A percentile compares a stretch with the other conserved stretches of the same genome.
Conservation (phyloP, 1,140 invertebrate species). For the Dryas iulia region DNA sequence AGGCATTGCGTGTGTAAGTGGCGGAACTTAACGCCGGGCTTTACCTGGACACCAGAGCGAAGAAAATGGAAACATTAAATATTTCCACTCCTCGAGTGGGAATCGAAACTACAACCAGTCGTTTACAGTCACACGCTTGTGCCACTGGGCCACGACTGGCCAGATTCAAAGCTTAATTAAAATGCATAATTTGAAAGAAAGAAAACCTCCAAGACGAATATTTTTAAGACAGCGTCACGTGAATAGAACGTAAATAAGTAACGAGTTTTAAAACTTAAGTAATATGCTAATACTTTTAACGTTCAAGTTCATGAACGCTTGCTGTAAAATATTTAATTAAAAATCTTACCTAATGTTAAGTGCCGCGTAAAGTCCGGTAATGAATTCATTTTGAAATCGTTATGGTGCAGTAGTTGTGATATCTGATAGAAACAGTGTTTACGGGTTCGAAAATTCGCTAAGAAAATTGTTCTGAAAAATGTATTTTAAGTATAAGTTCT, state of each 20-base stretch:
- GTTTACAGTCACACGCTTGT: not conserved
- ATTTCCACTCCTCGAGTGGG: not conserved
- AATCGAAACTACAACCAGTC: not conserved
- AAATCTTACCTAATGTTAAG: not conserved
- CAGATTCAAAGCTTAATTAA: not conserved
- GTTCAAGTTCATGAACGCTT: not conserved
- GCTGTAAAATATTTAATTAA: conserved; percentile 1
- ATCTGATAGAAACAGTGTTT: too few species aligned
- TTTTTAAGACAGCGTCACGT: not conserved
- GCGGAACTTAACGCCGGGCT: not conserved
- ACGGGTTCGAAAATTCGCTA: too few species aligned
- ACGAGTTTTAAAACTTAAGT: not conserved
- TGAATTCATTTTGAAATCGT: not conserved
- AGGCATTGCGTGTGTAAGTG: not conserved
- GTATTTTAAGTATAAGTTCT: too few species aligned
- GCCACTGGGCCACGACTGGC: not conserved
- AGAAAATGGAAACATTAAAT: not conserved
- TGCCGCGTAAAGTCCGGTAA: not conserved
- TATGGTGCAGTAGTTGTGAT: too few species aligned
- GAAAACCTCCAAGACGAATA: not conserved
- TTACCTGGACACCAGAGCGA: not conserved
- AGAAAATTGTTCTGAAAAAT: too few species aligned
- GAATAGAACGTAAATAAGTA: not conserved
- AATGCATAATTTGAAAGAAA: not conserved
- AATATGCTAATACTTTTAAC: not conserved